Conservation (phyloP, 2,888 invertebrate species). For the Argyra leucocephala region DNA sequence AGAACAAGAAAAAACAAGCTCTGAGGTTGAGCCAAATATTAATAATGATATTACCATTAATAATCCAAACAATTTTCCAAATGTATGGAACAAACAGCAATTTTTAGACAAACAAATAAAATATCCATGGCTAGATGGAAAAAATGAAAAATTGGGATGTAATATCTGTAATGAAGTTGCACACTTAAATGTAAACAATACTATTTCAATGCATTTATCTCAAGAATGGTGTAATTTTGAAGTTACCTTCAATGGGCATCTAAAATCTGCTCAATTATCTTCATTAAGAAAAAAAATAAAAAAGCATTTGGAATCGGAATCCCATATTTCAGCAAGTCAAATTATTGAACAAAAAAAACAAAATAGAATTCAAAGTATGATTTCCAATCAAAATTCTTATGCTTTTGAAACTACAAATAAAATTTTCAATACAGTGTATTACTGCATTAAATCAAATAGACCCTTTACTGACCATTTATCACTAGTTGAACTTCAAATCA, state of each 20-base stretch:
- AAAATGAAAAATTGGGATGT: constrained; percentile 7
- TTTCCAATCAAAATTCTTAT: no score
- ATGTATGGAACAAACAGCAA: no score
- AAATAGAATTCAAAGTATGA: constrained; percentile 2
- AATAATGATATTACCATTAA: not conserved
- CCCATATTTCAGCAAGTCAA: constrained; percentile 7
- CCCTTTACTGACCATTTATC: constrained; percentile 7
- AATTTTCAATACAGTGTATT: not conserved
- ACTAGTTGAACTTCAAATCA: constrained; percentile 7
- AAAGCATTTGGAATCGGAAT: constrained; percentile 4
- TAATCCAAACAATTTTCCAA: not conserved
- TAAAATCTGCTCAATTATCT: not conserved
- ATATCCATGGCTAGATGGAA: constrained; percentile 1
- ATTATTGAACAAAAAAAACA: constrained; percentile 7
- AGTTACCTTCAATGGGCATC: no score
- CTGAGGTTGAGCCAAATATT: not conserved
- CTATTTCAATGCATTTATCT: no score
- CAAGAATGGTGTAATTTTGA: no score
- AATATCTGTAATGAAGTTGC: not conserved
- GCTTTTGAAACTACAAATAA: no score
- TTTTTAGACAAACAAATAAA: no score
- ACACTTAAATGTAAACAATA: no score
- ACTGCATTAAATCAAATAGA: constrained; percentile 8
- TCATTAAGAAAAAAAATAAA: constrained; percentile 5
- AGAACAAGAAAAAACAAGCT: constrained; percentile 5